These are phyloP conservation scores for Dascyllus trimaculatus DNA, from an alignment of 2,113 vertebrate genomes.

Conservation along the genomic window DNA sequence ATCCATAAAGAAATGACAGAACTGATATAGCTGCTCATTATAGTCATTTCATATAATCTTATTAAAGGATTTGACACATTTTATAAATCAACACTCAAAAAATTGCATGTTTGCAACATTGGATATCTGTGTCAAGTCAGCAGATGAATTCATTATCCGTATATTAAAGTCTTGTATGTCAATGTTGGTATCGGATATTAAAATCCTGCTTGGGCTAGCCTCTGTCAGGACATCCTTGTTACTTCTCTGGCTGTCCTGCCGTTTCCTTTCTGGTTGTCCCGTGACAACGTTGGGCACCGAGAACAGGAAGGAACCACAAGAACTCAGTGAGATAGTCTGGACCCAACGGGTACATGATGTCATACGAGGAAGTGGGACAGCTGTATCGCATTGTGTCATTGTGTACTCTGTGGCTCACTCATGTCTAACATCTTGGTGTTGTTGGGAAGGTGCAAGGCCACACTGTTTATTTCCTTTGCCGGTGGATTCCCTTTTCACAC, in stretches of 20 bases:
- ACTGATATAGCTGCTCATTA: not conserved
- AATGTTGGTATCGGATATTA: not conserved
- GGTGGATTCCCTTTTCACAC: slow-evolving; percentile 27
- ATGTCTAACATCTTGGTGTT: slow-evolving; percentile 37
- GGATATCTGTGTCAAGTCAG: not conserved
- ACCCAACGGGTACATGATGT: slow-evolving; percentile 78
- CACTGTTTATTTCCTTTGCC: slow-evolving; percentile 51
- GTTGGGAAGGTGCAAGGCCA: slow-evolving; percentile 55
- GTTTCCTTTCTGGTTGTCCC: slow-evolving; percentile 73
- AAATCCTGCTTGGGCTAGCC: not conserved
- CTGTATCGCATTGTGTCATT: slow-evolving; percentile 80
- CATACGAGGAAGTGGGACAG: slow-evolving; percentile 78
- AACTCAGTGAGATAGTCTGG: slow-evolving; percentile 50
- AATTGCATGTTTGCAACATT: not conserved
- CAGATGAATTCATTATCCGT: not conserved
- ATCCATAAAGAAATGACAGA: not conserved
- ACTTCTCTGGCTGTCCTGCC: slow-evolving; percentile 48
- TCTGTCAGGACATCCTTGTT: slow-evolving; percentile 67
- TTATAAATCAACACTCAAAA: not conserved
- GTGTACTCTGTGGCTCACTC: slow-evolving; percentile 50
- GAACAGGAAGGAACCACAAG: slow-evolving; percentile 77
- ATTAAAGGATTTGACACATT: not conserved
- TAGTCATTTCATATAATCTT: not conserved
- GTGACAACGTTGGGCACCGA: slow-evolving; percentile 48
- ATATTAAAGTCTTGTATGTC: not conserved